Percentiles rank a stretch among this genome's conserved stretches.
Conservation (phyloP, 2,888 invertebrate genomes). For the Serripes groenlandicus region DNA sequence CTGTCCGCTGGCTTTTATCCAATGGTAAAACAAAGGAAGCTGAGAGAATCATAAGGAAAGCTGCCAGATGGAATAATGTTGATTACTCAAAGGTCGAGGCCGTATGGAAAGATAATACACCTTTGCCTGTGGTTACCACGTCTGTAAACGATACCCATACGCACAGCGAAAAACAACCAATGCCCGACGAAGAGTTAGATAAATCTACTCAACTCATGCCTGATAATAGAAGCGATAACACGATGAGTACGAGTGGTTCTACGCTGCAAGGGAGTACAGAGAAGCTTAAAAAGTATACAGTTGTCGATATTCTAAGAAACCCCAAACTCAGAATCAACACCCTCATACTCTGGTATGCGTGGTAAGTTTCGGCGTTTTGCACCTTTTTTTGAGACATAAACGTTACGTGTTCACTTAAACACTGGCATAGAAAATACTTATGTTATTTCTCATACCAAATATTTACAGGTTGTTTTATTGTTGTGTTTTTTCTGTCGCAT, state of each 20-base stretch:
- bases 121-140: not conserved
- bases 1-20: constrained; percentile 73
- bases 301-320: constrained; percentile 70
- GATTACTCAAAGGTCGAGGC: constrained; percentile 45
- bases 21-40: constrained; percentile 68
- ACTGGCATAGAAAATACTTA: no score
- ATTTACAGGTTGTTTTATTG: no score
- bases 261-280: not conserved
- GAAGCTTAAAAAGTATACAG: constrained; percentile 56
- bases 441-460: no score
- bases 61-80: constrained; percentile 67
- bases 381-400: not conserved
- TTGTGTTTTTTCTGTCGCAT: no score
- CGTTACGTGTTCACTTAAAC: not conserved
- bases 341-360: constrained; percentile 69
- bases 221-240: not conserved
- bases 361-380: constrained; percentile 55
- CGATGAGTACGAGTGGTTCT: not conserved
- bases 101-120: constrained; percentile 11
- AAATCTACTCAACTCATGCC: not conserved
- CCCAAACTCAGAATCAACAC: constrained; percentile 66
- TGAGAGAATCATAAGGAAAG: constrained; percentile 68
- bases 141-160: not conserved
- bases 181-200: not conserved
- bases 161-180: not conserved